Base-by-base conservation (phyloP, 2,888 invertebrate species). In the Hydrotaea diabolus region DNA sequence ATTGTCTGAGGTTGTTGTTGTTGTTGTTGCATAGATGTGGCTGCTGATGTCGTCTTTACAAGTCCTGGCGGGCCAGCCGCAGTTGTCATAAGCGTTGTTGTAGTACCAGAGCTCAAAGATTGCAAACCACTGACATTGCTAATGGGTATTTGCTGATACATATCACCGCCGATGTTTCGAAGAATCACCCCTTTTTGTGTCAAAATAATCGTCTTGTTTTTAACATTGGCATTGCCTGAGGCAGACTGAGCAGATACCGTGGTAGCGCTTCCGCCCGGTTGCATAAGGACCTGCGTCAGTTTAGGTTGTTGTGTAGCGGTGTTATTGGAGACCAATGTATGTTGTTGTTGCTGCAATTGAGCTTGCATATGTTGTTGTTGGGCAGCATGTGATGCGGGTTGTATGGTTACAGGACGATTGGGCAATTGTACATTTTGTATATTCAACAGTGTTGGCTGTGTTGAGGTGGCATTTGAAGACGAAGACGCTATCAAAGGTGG, bases 61-160 rank as follows among this genome's bases (percentile, higher is more conserved):
- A 92, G 84, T 36, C 91, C 88, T 5, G 91, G 92, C 85, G 92
- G 91, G 36, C 92, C 92, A 57, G 91, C 90, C 86, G 92, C 89
- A 85, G 91, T 89, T 39, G 92, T 91, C 89, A 91, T 89, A 2
- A 91, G 88, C 66, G 92, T 92, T 53, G 88, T 88, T 55, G 88
- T 88, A 31, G 77, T 77, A 71, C 90, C 89, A 46, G 87, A 80
- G 57, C 89, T 87, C 9, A 92, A 87, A 39, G 89, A 89, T 66
- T 91, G 89, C 82, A 92, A 78, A 4, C 90, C 89, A 26, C 91
- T 88, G 36, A 92, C 91, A 86, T 92, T 92, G 57, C 92, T 91
- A n/a, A 93, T 90, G 11, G 92, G 92, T 83, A 93, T 92, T 85
- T 92, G 92, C 77, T 92, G 92, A 85, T 92, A 92, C 88, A 92